A percentile compares a stretch with the other conserved stretches of the same genome.
Evolutionary conservation across 2,888 invertebrate species (phyloP).

Genomic region (Lepidochrysops patricia): DNA sequence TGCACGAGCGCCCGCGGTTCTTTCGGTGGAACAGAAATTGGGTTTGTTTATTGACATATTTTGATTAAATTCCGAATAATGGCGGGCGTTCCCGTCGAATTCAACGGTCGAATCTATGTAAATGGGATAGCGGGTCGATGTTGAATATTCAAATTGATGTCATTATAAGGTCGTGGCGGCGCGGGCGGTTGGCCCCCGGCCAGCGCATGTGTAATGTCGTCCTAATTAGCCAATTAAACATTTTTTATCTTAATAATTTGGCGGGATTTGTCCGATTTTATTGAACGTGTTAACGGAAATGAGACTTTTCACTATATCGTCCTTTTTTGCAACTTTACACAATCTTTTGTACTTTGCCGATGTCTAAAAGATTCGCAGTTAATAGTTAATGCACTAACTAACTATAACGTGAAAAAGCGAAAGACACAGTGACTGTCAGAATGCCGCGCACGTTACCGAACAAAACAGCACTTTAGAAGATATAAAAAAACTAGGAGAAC

Average conservation of each 20-base stretch:
- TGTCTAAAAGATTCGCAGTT: background rate
- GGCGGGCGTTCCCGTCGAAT: slow-evolving; percentile 60
- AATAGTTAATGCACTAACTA: slow-evolving; percentile 33
- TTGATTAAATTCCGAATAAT: slow-evolving; percentile 32
- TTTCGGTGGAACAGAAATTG: slow-evolving; percentile 29
- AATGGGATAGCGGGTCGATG: slow-evolving; percentile 70
- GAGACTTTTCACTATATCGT: background rate
- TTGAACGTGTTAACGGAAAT: background rate
- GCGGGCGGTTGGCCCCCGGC: slow-evolving; percentile 63
- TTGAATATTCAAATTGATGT: slow-evolving; percentile 75
- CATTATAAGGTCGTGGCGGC: slow-evolving; percentile 70
- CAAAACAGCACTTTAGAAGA: slow-evolving; percentile 74
- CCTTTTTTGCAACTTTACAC: background rate
- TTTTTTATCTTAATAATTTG: slow-evolving; percentile 29
- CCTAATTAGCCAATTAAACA: slow-evolving; percentile 69
- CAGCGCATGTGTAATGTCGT: slow-evolving; percentile 58
- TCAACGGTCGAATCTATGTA: slow-evolving; percentile 72
- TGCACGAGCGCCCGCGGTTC: slow-evolving; percentile 64
- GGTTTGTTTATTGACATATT: slow-evolving; percentile 22
- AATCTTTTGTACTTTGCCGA: background rate
- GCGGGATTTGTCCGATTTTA: background rate
- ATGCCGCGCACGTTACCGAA: slow-evolving; percentile 68
- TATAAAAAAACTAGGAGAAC: slow-evolving; percentile 68
- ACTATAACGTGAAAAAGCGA: slow-evolving; percentile 54
- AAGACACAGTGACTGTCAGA: slow-evolving; percentile 74